A percentile compares a stretch with the other conserved stretches of the same genome.
phyloP scores from a whole-genome alignment of 2,888 invertebrate species.

The Alentia gelatinosa region DNA sequence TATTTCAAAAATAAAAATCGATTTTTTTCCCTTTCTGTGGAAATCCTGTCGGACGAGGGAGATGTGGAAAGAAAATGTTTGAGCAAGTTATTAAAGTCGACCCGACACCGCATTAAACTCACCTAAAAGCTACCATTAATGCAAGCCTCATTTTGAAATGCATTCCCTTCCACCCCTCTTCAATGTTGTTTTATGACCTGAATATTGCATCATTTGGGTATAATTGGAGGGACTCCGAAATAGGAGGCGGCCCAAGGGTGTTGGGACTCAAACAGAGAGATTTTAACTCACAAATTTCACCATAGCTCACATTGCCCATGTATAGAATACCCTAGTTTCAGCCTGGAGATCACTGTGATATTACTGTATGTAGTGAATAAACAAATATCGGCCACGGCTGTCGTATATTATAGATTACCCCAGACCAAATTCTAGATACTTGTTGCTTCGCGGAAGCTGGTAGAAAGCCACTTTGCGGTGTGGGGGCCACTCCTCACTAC shows the following conservation, averaged over 20 bases:
- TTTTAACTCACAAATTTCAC: too few relatives aligned
- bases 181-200: too few relatives aligned
- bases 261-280: too few relatives aligned
- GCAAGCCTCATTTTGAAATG: not conserved
- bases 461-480: not conserved
- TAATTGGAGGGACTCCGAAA: too few relatives aligned
- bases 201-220: too few relatives aligned
- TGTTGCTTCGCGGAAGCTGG: not conserved
- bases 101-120: not conserved
- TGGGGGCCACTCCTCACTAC: not conserved
- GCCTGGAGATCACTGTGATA: too few relatives aligned
- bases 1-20: not conserved
- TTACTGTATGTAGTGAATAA: too few relatives aligned
- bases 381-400: too few relatives aligned
- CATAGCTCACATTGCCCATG: too few relatives aligned
- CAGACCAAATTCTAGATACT: not conserved
- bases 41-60: not conserved
- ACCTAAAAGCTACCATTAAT: not conserved
- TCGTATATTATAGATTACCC: not conserved
- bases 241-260: too few relatives aligned
- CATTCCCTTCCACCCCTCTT: not conserved
- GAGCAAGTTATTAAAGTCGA: slow-evolving; percentile 1
- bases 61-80: not conserved
- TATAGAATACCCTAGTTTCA: too few relatives aligned
- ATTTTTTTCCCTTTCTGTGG: not conserved